These are phyloP conservation scores for Cactoblastis cactorum DNA, from an alignment of 2,888 invertebrate species.

Conservation along the genomic window DNA sequence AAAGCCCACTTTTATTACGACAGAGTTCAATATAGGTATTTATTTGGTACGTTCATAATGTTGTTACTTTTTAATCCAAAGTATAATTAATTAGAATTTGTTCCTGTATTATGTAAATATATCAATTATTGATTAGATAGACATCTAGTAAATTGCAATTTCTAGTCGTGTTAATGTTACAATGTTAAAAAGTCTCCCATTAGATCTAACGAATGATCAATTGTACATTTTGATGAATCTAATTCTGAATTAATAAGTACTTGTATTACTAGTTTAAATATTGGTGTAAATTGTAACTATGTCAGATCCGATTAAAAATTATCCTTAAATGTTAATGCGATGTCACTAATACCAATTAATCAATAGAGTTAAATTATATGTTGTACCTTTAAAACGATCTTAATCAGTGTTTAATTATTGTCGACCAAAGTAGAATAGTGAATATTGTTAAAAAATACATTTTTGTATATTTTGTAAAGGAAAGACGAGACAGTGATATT, in stretches of 20 bases:
- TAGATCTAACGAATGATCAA: slow-evolving; percentile 23
- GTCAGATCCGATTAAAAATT: not conserved
- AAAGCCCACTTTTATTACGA: too few relatives aligned
- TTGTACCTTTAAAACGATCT: not conserved
- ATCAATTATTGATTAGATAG: slow-evolving; percentile 23
- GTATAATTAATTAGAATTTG: not conserved
- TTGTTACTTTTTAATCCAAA: too few relatives aligned
- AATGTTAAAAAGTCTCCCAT: slow-evolving; percentile 40
- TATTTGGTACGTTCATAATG: too few relatives aligned
- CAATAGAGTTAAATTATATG: too few relatives aligned
- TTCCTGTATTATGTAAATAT: not conserved
- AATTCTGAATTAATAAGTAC: slow-evolving; percentile 25
- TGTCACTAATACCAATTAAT: too few relatives aligned
- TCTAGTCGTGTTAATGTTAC: slow-evolving; percentile 50
- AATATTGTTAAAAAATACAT: slow-evolving; percentile 20
- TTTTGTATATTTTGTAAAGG: slow-evolving; percentile 66
- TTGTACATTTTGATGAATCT: slow-evolving; percentile 23
- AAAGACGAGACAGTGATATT: slow-evolving; percentile 62
- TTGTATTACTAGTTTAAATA: slow-evolving; percentile 27
- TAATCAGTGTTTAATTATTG: slow-evolving; percentile 24
- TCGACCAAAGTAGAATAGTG: slow-evolving; percentile 34
- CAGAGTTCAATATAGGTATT: too few relatives aligned
- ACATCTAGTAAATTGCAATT: slow-evolving; percentile 19
- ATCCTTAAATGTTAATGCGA: too few relatives aligned
- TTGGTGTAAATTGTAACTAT: slow-evolving; percentile 18